These are phyloP conservation scores for Phaonia tiefii DNA, from an alignment of 2,888 invertebrate species.

Conservation along the genomic window DNA sequence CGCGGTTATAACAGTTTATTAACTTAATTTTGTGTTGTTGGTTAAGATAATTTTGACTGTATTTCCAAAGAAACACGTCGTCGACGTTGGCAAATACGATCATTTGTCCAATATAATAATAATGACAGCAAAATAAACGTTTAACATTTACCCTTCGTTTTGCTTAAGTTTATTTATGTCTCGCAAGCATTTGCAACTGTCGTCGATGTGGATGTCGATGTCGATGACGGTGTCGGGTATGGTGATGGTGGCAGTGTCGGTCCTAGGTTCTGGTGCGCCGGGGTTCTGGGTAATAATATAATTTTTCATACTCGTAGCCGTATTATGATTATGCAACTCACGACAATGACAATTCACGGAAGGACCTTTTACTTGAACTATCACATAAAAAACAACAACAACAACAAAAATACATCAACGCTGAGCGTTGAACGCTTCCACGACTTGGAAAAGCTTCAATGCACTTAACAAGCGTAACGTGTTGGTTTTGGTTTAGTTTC, in stretches of 20 bases:
- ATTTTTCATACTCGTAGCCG: slow-evolving; percentile 46
- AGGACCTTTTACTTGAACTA: slow-evolving; percentile 67
- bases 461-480: slow-evolving; percentile 61
- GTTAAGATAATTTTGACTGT: background rate
- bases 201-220: too few relatives aligned
- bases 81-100: background rate
- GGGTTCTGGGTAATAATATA: slow-evolving; percentile 49
- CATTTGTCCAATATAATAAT: slow-evolving; percentile 14
- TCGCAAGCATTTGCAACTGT: slow-evolving; percentile 14
- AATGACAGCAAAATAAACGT: slow-evolving; percentile 26
- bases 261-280: too few relatives aligned
- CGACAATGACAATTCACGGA: slow-evolving; percentile 71
- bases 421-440: slow-evolving; percentile 15
- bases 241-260: background rate
- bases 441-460: slow-evolving; percentile 36
- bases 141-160: slow-evolving; percentile 60
- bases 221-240: background rate
- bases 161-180: slow-evolving; percentile 8
- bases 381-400: too few relatives aligned
- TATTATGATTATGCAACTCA: slow-evolving; percentile 67
- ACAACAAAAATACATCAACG: slow-evolving; percentile 19
- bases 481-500: slow-evolving; percentile 42
- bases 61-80: background rate
- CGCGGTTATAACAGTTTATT: slow-evolving; percentile 6
- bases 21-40: slow-evolving; percentile 23